These are phyloP conservation scores for Myiotriccus ornatus DNA, from an alignment of 2,797 vertebrate genomes.

Conservation along the genomic window DNA sequence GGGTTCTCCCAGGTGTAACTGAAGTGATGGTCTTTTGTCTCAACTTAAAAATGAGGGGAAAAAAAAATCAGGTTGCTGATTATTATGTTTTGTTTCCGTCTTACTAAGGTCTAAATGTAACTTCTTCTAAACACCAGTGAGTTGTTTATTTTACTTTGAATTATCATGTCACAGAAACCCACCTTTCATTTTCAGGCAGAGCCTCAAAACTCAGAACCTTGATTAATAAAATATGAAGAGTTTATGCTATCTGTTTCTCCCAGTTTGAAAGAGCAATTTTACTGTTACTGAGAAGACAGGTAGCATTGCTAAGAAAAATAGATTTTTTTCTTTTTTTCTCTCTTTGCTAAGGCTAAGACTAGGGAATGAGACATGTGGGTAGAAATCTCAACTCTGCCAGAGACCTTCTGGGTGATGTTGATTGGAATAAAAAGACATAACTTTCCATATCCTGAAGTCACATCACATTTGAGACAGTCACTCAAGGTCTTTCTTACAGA, in stretches of 20 bases:
- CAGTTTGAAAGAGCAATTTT: constrained; percentile 16
- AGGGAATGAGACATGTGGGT: neutral
- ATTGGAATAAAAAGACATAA: neutral
- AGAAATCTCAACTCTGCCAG: neutral
- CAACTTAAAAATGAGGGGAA: neutral
- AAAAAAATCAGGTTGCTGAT: neutral
- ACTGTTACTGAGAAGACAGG: neutral
- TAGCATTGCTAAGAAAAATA: neutral
- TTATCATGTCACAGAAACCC: neutral
- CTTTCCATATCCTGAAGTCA: neutral
- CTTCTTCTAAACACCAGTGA: neutral
- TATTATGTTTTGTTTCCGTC: neutral
- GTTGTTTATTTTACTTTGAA: constrained; percentile 37
- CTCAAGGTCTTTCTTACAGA: neutral
- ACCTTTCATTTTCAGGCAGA: constrained; percentile 10
- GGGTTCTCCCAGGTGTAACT: neutral
- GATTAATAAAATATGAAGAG: constrained; percentile 55
- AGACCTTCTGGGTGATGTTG: neutral
- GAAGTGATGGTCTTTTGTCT: neutral
- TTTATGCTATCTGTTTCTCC: constrained; percentile 39
- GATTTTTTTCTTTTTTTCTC: neutral
- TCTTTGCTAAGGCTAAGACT: neutral
- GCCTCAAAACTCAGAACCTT: neutral
- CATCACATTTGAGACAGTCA: neutral
- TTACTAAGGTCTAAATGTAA: neutral